Percentiles rank a stretch among this genome's conserved stretches.
phyloP scores from a whole-genome alignment of 2,797 vertebrate species.

The Phaenicophaeus curvirostris region DNA sequence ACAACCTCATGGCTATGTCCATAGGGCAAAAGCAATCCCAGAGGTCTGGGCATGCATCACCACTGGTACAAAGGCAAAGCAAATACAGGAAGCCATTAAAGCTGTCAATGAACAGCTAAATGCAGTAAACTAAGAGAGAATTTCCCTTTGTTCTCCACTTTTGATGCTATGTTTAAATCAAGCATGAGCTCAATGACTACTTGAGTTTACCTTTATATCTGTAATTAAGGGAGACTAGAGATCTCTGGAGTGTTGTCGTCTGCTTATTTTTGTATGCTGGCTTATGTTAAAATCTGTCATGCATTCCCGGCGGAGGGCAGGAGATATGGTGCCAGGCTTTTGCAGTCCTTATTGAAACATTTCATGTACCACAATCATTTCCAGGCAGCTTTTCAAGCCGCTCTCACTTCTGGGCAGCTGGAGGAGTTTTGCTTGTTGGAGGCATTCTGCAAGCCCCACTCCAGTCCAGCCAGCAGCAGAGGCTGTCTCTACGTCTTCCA shows the following conservation, averaged over 20 bases:
- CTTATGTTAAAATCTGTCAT: not conserved
- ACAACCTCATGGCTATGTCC: not conserved
- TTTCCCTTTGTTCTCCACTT: not conserved
- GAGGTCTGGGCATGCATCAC: accelerated
- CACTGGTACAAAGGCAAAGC: not conserved
- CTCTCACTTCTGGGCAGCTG: not conserved
- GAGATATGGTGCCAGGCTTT: not conserved
- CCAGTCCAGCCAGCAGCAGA: not conserved
- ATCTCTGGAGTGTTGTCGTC: not conserved
- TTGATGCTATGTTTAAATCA: not conserved
- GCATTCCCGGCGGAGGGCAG: not conserved
- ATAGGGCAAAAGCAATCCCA: not conserved
- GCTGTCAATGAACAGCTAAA: not conserved
- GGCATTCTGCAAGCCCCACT: not conserved
- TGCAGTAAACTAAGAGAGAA: not conserved
- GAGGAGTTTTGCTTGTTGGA: not conserved
- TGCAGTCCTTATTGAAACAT: not conserved
- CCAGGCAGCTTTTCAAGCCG: not conserved
- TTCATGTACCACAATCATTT: not conserved
- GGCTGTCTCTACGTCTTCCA: accelerated
- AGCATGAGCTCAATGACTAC: not conserved
- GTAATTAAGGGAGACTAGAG: not conserved
- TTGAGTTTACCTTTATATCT: not conserved
- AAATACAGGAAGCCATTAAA: not conserved
- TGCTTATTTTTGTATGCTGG: not conserved